Conservation (phyloP, 2,113 vertebrate species). For the Chiloscyllium plagiosum region DNA sequence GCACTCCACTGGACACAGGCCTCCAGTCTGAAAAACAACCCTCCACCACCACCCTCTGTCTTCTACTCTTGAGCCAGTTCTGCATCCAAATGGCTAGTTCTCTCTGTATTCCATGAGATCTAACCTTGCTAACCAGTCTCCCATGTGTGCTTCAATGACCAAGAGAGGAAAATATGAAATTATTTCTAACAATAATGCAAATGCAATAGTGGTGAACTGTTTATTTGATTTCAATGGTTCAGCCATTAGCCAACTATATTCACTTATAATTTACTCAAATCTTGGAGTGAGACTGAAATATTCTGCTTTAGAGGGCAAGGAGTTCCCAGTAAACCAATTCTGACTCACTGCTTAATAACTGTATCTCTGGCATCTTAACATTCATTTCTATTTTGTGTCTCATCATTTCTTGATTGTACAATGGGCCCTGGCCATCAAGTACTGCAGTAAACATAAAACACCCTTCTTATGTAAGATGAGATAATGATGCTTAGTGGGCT, state of each 20-base stretch:
- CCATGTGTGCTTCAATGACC: conserved; percentile 62
- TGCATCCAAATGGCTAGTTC: too few relatives aligned
- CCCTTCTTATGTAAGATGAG: neutral
- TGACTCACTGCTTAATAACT: too few relatives aligned
- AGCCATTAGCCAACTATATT: neutral
- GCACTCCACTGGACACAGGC: too few relatives aligned
- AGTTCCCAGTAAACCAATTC: too few relatives aligned
- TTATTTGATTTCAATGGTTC: conserved; percentile 40
- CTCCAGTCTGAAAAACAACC: too few relatives aligned
- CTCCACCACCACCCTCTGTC: too few relatives aligned
- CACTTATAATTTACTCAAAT: neutral
- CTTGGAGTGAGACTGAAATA: too few relatives aligned
- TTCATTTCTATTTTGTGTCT: neutral
- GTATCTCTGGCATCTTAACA: neutral
- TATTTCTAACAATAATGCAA: conserved; percentile 75
- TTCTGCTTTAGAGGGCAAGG: too few relatives aligned
- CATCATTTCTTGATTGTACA: neutral
- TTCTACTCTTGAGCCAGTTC: too few relatives aligned
- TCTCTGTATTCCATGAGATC: too few relatives aligned
- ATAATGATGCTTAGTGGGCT: neutral
- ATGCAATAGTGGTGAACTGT: conserved; percentile 62
- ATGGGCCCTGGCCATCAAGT: neutral
- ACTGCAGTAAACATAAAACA: neutral
- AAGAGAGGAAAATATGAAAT: conserved; percentile 61
- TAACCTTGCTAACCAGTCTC: too few relatives aligned